Conservation (phyloP, 2,113 vertebrate species). For the Anser brachyrhynchus region DNA sequence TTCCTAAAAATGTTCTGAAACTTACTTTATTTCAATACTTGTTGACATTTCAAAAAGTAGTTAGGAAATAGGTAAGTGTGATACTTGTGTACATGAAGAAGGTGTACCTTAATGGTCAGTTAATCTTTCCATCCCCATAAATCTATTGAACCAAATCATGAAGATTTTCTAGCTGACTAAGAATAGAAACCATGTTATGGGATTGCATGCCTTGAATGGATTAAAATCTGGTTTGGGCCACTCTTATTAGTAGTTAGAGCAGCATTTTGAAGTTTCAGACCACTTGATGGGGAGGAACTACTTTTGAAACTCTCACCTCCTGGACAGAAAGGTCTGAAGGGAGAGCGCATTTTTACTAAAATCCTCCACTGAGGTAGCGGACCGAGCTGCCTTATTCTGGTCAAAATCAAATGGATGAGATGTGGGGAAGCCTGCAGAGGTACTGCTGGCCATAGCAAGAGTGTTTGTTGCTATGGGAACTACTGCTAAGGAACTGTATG, state of each 20-base stretch:
- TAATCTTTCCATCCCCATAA: background rate
- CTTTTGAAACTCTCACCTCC: slow-evolving; percentile 60
- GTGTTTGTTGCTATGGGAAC: slow-evolving; percentile 82
- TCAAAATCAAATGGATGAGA: slow-evolving; percentile 68
- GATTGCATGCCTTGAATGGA: background rate
- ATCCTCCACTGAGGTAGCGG: slow-evolving; percentile 48
- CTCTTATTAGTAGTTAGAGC: background rate
- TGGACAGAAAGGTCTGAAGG: slow-evolving; percentile 52
- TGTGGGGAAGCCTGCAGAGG: slow-evolving; percentile 73
- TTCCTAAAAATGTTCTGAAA: background rate
- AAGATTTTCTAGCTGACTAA: background rate
- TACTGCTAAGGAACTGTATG: slow-evolving; percentile 68
- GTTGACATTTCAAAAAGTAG: background rate
- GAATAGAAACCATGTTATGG: background rate
- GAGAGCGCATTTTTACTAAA: slow-evolving; percentile 42
- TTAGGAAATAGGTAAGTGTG: background rate
- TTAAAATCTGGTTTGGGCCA: slow-evolving; percentile 11
- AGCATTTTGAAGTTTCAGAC: slow-evolving; percentile 51
- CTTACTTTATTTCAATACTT: background rate
- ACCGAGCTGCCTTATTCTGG: slow-evolving; percentile 60
- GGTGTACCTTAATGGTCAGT: background rate
- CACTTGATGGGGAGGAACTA: slow-evolving; percentile 4
- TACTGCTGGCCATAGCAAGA: slow-evolving; percentile 73
- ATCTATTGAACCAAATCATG: background rate
- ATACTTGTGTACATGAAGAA: background rate